Evolutionary conservation across 2,797 vertebrate genomes (phyloP), one percentile per base, ranked within the genome.

Genomic region (Tapirus indicus): DNA sequence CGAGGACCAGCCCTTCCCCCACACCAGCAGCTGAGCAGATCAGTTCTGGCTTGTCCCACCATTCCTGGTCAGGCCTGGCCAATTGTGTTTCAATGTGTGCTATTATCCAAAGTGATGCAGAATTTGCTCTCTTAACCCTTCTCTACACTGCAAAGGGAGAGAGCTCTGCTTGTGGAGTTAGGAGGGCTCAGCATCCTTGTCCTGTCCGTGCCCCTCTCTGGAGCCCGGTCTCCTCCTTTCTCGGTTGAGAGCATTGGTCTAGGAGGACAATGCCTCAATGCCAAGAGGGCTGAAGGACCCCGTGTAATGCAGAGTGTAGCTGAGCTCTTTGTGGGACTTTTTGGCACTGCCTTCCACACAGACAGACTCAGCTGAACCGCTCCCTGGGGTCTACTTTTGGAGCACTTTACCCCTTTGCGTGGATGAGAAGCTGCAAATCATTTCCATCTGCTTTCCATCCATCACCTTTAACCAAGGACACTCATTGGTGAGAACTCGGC

Each of bases 21-120:
- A 66, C 11, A 10, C 29, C 1, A 6, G 17, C 16, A 27, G 35
- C 68, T 23, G 41, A 23, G 1, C 11, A 29, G 8, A 2, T 4
- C 75, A 20, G 23, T 29, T 64, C 82, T 35, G 84, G n/a, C 1
- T 18, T 41, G 71, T 62, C 54, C 58, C 58, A 35, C 11, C 27
- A 5, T 1, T 72, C 56, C 27, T 66, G 3, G 5, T n/a, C 47
- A 21, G 29, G 47, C 66, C 68, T 25, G 25, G 80, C 49, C 82
- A 72, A 3, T n/a, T 6, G 7, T 35, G 54, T 71, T 62, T 11
- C 77, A 1, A 6, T 0, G 18, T 1, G 8, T 5, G 16, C 18
- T 25, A 7, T 17, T 17, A 44, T 78, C 64, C 58, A 66, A 41
- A 44, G 13, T 13, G 78, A 6, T 74, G 41, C 20, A 27, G 32